Base-by-base conservation (phyloP, 1,140 invertebrate species). In the Sycobia sp. region DNA sequence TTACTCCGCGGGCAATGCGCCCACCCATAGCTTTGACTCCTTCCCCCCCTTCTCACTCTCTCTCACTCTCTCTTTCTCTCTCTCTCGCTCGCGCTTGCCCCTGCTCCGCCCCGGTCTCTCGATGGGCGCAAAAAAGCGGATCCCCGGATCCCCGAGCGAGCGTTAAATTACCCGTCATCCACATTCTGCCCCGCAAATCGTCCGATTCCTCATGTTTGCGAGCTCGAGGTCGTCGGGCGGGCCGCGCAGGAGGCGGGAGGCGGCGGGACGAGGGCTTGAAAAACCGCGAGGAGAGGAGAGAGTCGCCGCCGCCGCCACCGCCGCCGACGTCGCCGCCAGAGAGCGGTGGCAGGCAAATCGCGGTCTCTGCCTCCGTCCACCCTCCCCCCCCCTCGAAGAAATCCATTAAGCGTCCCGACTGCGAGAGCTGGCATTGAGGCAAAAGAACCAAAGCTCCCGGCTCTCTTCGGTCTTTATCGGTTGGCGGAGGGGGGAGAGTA, bases 321-420 rank as follows among this genome's bases (percentile, higher is more conserved):
- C n/a, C n/a, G n/a, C n/a, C n/a, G n/a, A n/a, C n/a, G n/a, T n/a
- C n/a, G n/a, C n/a, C 29, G 36, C 47, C 41, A 38, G 4, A 43
- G 29, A 29, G 18, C 34, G n/a, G n/a, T n/a, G n/a, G n/a, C 62
- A 70, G 64, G 67, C 61, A 69, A 68, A 71, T 71, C 62, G 50
- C 54, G 44, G 55, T n/a, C n/a, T n/a, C n/a, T n/a, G n/a, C n/a
- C n/a, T n/a, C n/a, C n/a, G n/a, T n/a, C n/a, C n/a, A n/a, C n/a
- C n/a, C n/a, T n/a, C n/a, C n/a, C n/a, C n/a, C 34, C 39, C 43
- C 51, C 54, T 69, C 58, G 65, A 68, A 69, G 66, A 71, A 71
- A 66, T 71, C 64, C 68, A 71, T 71, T 67, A 71, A 62, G 68
- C 50, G 56, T 29, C 18, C 16, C 2, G 18, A 29, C 23, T 10